Evolutionary conservation across 1,140 invertebrate species (phyloP), one percentile per base, ranked within the genome.

Genomic region (Stratiolaelaps scimitus): DNA sequence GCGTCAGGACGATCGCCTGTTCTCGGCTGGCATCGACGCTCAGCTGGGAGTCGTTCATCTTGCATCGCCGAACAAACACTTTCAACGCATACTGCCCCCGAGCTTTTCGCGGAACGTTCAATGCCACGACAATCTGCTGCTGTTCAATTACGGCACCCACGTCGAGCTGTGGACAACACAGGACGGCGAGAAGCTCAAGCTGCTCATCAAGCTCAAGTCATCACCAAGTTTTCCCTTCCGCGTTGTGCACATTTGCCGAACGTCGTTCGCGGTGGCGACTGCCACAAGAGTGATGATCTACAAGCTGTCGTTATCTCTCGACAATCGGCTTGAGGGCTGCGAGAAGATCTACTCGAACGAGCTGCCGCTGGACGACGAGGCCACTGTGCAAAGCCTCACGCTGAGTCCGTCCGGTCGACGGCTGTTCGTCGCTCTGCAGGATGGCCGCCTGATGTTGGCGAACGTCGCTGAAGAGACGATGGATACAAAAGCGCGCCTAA

Each of bases 381-480:
- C 23, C 20, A 26, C 53, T 15, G 26, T 60, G 2, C 53, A 26
- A 10, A 60, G 53, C 10, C 26, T 60, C 53, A 15, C 26, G 15
- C 53, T 60, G 15, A 60, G 15, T 15, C 23, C 53, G 5, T 60
- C 53, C 1, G 53, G 53, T 10, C 15, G 53, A 2, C n/a, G 53
- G 23, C 34, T 60, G 2, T 60, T 60, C 10, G 4, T 17, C 13
- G 13, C 53, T 34, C 26, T 60, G 26, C 53, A 60, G 34, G 53
- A 60, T 10, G 53, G 53, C 26, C 20, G 53, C 34, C 53, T 60
- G 13, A 26, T 29, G 15, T 29, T 60, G 23, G 53, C 34, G 1
- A 60, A 60, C 20, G 53, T 60, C 23, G 53, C 53, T 60, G 53
- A 60, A 23, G 53, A 60, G 20, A 60, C 53, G 15, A 60, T 60